Base-by-base conservation (phyloP, 1,140 invertebrate genomes). In the Hyphantria cunea region DNA sequence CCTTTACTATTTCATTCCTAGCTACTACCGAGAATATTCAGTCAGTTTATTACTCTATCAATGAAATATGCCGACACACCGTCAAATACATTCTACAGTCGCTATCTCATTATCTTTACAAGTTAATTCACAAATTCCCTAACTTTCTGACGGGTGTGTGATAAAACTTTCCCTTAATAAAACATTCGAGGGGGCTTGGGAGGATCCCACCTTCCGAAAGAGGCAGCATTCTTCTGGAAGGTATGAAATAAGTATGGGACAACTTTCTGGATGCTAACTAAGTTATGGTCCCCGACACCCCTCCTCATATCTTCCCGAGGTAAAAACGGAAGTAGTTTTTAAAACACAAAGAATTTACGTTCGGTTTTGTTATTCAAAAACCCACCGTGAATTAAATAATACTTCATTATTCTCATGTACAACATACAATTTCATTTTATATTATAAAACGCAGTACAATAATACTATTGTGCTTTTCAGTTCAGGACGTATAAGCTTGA, bases 131-230 rank as follows among this genome's bases (percentile, higher is more conserved):
- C 14, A 56, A 64, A 64, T 64, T 64, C 62, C 53, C 2, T 37
- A 58, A 64, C 53, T 64, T 62, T 17, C 13, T 6, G 32, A 13
- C 53, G 47, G 15, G 34, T 31, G 41, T 58, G 62, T 51, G 47
- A 64, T 56, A 56, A 56, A 64, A 64, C 62, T 64, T 64, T 55
- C 44, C 62, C 54, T 51, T 56, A 64, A 64, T 64, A 64, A 56
- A 56, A 50, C 47, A 58, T 49, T 33, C 8, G 42, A 32, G 32
- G 45, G 14, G 53, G 42, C 9, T 31, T 0, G 32, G 14, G 42
- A 8, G n/a, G 25, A 25, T 25, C 37, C n/a, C 32, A 10, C 12
- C 10, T 42, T 31, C 47, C 3, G 6, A 0, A 14, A n/a, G 6
- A 11, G 44, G 8, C 42, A 39, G 60, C 50, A 47, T 47, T 62